Evolutionary conservation across 2,797 vertebrate species (phyloP).

Genomic region (Dipus sagitta): DNA sequence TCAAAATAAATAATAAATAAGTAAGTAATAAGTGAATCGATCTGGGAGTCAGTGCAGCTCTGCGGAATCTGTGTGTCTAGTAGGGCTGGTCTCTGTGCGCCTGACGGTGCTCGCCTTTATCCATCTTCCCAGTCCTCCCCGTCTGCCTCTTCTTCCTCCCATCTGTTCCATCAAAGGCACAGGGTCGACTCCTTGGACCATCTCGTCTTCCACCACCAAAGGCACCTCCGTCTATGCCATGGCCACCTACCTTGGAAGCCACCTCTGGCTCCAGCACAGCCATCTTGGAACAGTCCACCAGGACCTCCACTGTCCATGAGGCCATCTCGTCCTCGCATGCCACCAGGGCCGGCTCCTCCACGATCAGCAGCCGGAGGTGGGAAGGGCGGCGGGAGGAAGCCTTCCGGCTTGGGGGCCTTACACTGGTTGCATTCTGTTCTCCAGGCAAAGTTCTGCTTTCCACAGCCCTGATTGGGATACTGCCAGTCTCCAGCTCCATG

Average conservation of each 20-base stretch:
- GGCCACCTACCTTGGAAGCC: constrained; percentile 95
- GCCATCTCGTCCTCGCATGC: constrained; percentile 94
- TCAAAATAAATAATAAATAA: too few species aligned
- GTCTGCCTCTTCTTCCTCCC: constrained; percentile 90
- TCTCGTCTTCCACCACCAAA: constrained; percentile 95
- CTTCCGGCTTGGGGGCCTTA: constrained; percentile 98
- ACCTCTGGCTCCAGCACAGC: constrained; percentile 94
- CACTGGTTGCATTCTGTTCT: constrained; percentile 99
- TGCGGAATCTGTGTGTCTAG: constrained; percentile 86
- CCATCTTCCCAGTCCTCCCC: constrained; percentile 95
- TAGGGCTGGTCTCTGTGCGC: constrained; percentile 97
- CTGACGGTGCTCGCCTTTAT: constrained; percentile 96
- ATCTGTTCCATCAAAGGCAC: constrained; percentile 96
- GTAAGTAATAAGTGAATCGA: too few species aligned
- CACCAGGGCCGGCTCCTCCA: constrained; percentile 94
- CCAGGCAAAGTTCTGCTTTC: constrained; percentile 99
- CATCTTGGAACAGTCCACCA: constrained; percentile 94
- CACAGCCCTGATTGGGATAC: constrained; percentile 97
- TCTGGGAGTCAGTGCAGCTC: constrained; percentile 89
- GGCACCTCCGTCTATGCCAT: constrained; percentile 96
- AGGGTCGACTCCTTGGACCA: constrained; percentile 90
- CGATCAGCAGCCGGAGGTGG: constrained; percentile 95
- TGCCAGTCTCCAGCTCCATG: constrained; percentile 98
- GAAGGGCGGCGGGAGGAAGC: constrained; percentile 94
- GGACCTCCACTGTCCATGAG: constrained; percentile 95